These are phyloP conservation scores for Gymnoscopelus microlampas DNA, from an alignment of 2,797 vertebrate genomes.

Conservation along the genomic window DNA sequence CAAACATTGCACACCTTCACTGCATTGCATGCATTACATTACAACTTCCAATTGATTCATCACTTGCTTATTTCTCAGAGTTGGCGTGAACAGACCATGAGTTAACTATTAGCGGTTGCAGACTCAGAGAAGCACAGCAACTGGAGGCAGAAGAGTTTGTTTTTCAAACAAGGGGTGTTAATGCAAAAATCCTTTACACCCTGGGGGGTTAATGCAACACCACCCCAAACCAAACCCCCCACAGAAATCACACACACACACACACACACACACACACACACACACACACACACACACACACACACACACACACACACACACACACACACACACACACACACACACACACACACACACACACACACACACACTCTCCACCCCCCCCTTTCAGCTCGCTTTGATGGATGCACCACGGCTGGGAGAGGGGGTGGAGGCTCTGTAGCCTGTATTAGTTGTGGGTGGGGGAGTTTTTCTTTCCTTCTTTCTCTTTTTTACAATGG, in stretches of 20 bases:
- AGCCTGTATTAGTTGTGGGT: slow-evolving; percentile 49
- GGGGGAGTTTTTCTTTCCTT: slow-evolving; percentile 21
- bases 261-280: slow-evolving; percentile 46
- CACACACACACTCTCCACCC: slow-evolving; percentile 41
- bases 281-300: slow-evolving; percentile 3
- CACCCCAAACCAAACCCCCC: slow-evolving; percentile 36
- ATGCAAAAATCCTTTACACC: slow-evolving; percentile 57
- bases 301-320: slow-evolving; percentile 11
- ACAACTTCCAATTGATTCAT: not conserved
- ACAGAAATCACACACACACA: not conserved
- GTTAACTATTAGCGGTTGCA: not conserved
- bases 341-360: slow-evolving; percentile 20
- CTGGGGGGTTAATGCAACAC: slow-evolving; percentile 64
- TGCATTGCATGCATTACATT: not conserved
- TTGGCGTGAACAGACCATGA: not conserved
- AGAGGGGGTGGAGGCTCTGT: slow-evolving; percentile 54
- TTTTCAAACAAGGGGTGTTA: slow-evolving; percentile 49
- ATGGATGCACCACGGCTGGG: slow-evolving; percentile 68
- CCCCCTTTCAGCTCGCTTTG: slow-evolving; percentile 28
- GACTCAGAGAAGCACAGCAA: slow-evolving; percentile 11
- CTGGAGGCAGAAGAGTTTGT: slow-evolving; percentile 49
- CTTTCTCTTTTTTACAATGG: slow-evolving; percentile 53
- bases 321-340: slow-evolving; percentile 40
- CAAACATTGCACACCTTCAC: no score
- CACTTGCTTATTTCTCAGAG: not conserved